Percentiles rank a stretch among this genome's conserved stretches.
Conservation (phyloP, 1,140 invertebrate genomes). For the Sarcophaga peregrina region DNA sequence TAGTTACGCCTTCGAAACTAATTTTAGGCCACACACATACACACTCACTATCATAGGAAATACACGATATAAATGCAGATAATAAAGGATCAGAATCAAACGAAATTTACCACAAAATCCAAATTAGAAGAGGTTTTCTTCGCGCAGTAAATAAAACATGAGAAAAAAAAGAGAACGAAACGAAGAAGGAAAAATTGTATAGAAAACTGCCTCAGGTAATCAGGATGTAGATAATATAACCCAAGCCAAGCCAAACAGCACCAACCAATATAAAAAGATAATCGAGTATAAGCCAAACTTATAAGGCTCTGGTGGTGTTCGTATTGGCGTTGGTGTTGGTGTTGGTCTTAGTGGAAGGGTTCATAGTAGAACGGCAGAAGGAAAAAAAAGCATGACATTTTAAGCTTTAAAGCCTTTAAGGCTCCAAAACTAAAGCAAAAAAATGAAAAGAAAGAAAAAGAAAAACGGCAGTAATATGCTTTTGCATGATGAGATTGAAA, state of each 20-base stretch:
- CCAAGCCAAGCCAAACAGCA: neutral
- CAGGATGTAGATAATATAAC: slow-evolving; percentile 39
- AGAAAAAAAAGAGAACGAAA: slow-evolving; percentile 19
- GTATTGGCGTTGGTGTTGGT: too few relatives aligned
- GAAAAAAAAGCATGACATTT: slow-evolving; percentile 35
- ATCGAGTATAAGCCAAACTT: too few relatives aligned
- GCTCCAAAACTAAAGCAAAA: neutral
- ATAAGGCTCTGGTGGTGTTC: too few relatives aligned
- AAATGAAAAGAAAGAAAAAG: neutral
- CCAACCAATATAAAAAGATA: neutral
- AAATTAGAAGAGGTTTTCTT: slow-evolving; percentile 37
- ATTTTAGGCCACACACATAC: neutral
- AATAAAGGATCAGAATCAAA: slow-evolving; percentile 15
- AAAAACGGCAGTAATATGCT: too few relatives aligned
- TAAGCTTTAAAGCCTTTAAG: slow-evolving; percentile 31
- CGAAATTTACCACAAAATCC: slow-evolving; percentile 19
- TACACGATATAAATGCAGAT: neutral
- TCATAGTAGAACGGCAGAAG: neutral
- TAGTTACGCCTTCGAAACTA: neutral
- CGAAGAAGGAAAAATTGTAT: neutral
- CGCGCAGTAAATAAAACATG: neutral
- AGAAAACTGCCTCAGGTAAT: slow-evolving; percentile 30
- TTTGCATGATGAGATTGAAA: too few relatives aligned
- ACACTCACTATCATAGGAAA: neutral
- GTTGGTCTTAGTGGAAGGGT: neutral